A percentile compares a stretch with the other conserved stretches of the same genome.
Evolutionary conservation across 2,797 vertebrate genomes (phyloP).

Genomic region (Sebastes cheni): DNA sequence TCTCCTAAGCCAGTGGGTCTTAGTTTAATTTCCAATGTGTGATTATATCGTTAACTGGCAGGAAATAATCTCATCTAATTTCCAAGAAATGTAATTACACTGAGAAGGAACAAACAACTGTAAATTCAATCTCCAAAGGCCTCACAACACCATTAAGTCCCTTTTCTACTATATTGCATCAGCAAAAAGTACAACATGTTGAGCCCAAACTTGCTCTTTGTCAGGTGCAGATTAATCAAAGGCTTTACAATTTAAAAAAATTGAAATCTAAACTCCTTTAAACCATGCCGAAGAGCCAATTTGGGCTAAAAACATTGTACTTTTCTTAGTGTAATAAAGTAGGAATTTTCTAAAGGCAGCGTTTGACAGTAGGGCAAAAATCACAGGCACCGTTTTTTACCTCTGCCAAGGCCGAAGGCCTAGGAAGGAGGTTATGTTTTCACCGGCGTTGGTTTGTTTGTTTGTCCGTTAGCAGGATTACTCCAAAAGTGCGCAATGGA

Average conservation of each 20-base stretch:
- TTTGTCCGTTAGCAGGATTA: no score
- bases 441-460: no score
- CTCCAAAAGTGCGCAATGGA: no score
- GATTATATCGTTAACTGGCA: background rate
- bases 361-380: background rate
- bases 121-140: background rate
- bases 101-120: background rate
- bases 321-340: background rate
- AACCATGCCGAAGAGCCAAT: background rate
- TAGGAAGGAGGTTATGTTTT: no score
- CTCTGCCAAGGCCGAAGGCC: no score
- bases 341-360: background rate
- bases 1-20: background rate
- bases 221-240: background rate
- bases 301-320: background rate
- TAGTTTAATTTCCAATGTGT: conserved; percentile 5
- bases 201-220: background rate
- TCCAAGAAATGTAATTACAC: background rate
- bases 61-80: conserved; percentile 9
- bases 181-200: background rate
- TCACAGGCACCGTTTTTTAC: background rate
- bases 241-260: background rate
- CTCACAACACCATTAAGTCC: background rate
- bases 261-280: background rate
- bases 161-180: background rate